Evolutionary conservation across 2,113 vertebrate genomes (phyloP), one percentile per base, ranked within the genome.

Genomic region (Ictidomys tridecemlineatus): DNA sequence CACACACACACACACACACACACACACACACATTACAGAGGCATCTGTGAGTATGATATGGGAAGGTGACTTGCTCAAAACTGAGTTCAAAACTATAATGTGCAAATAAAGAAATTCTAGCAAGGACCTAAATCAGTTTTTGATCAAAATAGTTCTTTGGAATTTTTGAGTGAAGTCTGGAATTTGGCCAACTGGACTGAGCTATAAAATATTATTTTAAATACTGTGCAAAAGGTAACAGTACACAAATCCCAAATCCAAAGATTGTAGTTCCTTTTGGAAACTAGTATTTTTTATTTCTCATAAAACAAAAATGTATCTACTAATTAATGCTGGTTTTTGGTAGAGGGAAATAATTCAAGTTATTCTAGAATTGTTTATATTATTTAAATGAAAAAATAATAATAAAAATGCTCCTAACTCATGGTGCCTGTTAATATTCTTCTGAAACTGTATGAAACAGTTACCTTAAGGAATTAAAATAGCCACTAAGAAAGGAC

Each of bases 381-480:
- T 89, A 70, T 63, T 85, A 95, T 92, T 77, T 89, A 89, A 24
- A 72, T 70, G 65, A 70, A 95, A 89, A 63, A 45, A 94, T 32
- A 91, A 45, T 45, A 90, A 85, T 39, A 48, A 30, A 39, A 89
- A 77, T 76, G 74, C 28, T 24, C 69, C 34, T 22, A 79, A 88
- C 4, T 42, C 39, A 67, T 78, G 24, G 11, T 61, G 73, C 9
- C 45, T 63, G 1, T 65, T 53, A 89, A 79, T 63, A 4, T 80
- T 92, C 58, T 67, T 67, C 69, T 63, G 72, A 72, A 77, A 82
- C 37, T 87, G 6, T 11, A 45, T 65, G 17, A 56, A 17, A 67
- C 39, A 67, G 17, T 78, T 39, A 73, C 79, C 74, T 89, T 77
- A 82, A 73, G 16, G n/a, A 93, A 79, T 51, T 85, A 74, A 92